Percentiles rank a stretch among this genome's conserved stretches.
These are phyloP conservation scores for Falcaria lacertinaria DNA, from an alignment of 2,888 invertebrate species.

Conservation along the genomic window DNA sequence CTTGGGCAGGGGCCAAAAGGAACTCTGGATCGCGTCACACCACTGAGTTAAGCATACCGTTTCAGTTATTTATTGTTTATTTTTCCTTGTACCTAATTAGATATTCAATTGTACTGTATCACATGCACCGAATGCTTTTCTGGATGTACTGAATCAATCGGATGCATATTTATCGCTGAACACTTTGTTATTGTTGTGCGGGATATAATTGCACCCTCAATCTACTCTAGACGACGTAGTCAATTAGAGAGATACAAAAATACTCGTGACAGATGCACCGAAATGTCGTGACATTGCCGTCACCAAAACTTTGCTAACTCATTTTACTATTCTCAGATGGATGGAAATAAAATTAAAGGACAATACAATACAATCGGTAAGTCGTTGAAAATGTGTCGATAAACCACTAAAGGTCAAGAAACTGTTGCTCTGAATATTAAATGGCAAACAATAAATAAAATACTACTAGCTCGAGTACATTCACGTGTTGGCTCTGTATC, in stretches of 20 bases:
- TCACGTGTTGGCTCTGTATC: neutral
- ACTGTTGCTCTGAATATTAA: neutral
- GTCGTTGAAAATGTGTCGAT: neutral
- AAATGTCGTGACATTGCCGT: slow-evolving; percentile 5
- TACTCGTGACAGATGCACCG: slow-evolving; percentile 4
- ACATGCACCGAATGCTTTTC: too few relatives aligned
- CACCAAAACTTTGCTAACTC: too few relatives aligned
- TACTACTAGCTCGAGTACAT: neutral
- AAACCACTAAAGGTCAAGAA: neutral
- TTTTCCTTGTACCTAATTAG: slow-evolving; percentile 31
- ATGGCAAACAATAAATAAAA: neutral
- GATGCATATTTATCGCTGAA: slow-evolving; percentile 6
- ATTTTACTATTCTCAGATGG: too few relatives aligned
- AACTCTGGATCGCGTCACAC: slow-evolving; percentile 30
- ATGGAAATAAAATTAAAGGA: too few relatives aligned
- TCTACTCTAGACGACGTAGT: slow-evolving; percentile 15
- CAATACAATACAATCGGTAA: neutral
- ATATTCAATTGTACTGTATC: slow-evolving; percentile 20
- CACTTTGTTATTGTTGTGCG: slow-evolving; percentile 13
- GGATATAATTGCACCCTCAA: slow-evolving; percentile 22
- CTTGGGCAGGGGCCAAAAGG: slow-evolving; percentile 59
- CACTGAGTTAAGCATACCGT: slow-evolving; percentile 17
- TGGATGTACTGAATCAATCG: too few relatives aligned
- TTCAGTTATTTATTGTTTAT: slow-evolving; percentile 13
- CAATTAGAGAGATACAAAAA: slow-evolving; percentile 8